Conservation (phyloP, 2,888 invertebrate species). For the Melolontha melolontha region DNA sequence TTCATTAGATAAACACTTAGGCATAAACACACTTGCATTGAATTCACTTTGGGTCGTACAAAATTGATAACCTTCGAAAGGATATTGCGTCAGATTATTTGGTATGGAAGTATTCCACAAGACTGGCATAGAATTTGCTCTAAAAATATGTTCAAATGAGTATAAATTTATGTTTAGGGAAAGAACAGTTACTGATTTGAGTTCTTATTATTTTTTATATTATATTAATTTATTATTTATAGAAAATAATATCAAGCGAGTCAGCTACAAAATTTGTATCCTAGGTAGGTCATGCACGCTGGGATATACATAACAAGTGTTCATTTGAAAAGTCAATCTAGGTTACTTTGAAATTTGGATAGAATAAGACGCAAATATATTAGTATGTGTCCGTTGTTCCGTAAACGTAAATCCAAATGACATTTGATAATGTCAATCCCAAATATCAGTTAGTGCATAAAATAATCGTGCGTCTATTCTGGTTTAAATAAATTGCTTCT, state of each 20-base stretch:
- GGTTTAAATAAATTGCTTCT: too few relatives aligned
- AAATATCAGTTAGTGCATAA: too few relatives aligned
- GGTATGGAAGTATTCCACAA: conserved; percentile 58
- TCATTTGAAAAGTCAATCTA: too few relatives aligned
- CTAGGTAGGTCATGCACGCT: too few relatives aligned
- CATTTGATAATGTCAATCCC: too few relatives aligned
- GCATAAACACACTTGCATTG: conserved; percentile 64
- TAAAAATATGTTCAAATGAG: conserved; percentile 46
- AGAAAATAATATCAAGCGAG: neutral
- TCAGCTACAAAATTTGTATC: too few relatives aligned
- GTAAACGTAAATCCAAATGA: too few relatives aligned
- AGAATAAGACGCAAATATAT: too few relatives aligned
- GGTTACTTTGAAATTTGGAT: too few relatives aligned
- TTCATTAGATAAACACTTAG: conserved; percentile 44
- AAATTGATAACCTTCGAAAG: conserved; percentile 61
- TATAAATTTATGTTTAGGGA: neutral
- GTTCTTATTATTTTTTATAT: neutral
- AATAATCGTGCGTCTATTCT: too few relatives aligned
- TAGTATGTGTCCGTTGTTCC: too few relatives aligned
- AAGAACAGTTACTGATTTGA: neutral
- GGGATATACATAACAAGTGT: too few relatives aligned
- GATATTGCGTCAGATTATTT: conserved; percentile 58
- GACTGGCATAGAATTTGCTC: conserved; percentile 59
- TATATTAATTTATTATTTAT: conserved; percentile 4
- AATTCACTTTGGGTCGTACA: conserved; percentile 64